A percentile compares a stretch with the other conserved stretches of the same genome.
phyloP scores from a whole-genome alignment of 1,140 invertebrate genomes.

The Protaetia brevitarsis region DNA sequence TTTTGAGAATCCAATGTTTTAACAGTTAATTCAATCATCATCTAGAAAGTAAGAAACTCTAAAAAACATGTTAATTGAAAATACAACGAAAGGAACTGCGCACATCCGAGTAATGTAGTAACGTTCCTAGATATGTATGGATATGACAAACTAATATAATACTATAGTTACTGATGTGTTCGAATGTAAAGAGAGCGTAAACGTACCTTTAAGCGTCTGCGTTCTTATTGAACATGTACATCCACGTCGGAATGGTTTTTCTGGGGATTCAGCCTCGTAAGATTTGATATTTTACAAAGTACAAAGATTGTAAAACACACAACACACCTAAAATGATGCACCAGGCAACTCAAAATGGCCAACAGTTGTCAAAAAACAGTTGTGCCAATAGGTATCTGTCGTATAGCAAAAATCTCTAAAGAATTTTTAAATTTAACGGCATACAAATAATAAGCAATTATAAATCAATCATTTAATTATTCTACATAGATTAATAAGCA shows the following conservation, averaged over 20 bases:
- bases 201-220: background rate
- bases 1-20: slow-evolving; percentile 93
- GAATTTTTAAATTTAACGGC: too few relatives aligned
- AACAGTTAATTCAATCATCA: slow-evolving; percentile 81
- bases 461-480: too few relatives aligned
- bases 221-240: background rate
- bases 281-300: background rate
- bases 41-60: slow-evolving; percentile 24
- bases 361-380: slow-evolving; percentile 4
- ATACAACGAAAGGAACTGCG: background rate
- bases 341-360: slow-evolving; percentile 13
- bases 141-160: background rate
- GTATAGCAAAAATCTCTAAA: too few relatives aligned
- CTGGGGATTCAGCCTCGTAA: background rate
- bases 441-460: too few relatives aligned
- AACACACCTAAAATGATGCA: slow-evolving; percentile 5
- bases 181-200: background rate
- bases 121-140: too few relatives aligned
- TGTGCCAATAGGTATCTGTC: too few relatives aligned
- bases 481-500: too few relatives aligned
- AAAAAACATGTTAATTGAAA: background rate
- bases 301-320: background rate
- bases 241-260: background rate
- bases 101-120: background rate
- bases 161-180: background rate